A percentile compares a stretch with the other conserved stretches of the same genome.
Evolutionary conservation across 2,113 vertebrate genomes (phyloP).

Genomic region (Epinephelus lanceolatus): DNA sequence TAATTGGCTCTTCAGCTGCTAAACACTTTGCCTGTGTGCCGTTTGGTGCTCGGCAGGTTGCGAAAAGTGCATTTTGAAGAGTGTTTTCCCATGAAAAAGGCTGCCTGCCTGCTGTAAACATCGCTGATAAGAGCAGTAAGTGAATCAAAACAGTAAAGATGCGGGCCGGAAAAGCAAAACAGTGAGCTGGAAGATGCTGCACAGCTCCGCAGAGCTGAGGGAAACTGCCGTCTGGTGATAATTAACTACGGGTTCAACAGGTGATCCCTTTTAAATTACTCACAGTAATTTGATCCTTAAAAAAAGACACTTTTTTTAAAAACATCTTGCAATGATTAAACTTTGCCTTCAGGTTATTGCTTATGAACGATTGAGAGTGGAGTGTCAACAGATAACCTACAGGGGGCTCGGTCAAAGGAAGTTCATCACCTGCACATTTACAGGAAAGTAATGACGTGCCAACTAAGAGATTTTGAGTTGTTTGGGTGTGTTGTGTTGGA

Average conservation of each 20-base stretch:
- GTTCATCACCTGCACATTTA: slow-evolving; percentile 24
- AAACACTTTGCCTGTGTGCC: background rate
- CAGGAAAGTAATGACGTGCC: slow-evolving; percentile 30
- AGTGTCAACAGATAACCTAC: slow-evolving; percentile 9
- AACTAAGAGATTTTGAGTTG: slow-evolving; percentile 45
- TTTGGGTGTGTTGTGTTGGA: slow-evolving; percentile 48
- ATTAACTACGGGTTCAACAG: background rate
- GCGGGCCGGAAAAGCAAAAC: background rate
- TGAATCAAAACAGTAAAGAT: background rate
- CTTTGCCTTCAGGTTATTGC: background rate
- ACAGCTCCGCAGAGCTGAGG: background rate
- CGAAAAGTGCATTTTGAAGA: background rate
- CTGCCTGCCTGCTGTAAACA: background rate
- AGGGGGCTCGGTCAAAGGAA: slow-evolving; percentile 2
- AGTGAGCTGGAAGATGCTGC: background rate
- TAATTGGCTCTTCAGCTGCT: background rate
- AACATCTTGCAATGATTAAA: slow-evolving; percentile 8
- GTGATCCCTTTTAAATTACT: background rate
- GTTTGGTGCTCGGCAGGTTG: background rate
- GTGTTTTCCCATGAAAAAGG: background rate
- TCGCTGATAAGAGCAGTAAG: background rate
- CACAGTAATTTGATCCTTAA: slow-evolving; percentile 4
- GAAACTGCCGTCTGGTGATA: background rate
- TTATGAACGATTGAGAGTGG: background rate
- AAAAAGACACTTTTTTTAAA: background rate